Evolutionary conservation across 1,140 invertebrate species (phyloP).

Genomic region (Epicauta chinensis): DNA sequence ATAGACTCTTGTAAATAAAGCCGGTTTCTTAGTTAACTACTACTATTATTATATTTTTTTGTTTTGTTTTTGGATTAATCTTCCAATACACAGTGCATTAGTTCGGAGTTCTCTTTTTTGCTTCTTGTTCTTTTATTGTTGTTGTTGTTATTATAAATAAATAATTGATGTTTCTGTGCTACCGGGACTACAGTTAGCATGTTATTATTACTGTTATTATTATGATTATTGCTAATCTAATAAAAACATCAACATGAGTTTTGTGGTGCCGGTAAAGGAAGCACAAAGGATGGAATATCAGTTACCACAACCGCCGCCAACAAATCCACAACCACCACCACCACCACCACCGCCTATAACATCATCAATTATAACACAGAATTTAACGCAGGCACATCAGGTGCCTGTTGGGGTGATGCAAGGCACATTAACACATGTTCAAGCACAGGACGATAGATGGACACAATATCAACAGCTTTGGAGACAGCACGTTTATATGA

Average conservation of each 20-base stretch:
- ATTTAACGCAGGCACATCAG: constrained; percentile 31
- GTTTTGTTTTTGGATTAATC: neutral
- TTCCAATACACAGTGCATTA: too few relatives aligned
- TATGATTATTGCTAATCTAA: too few relatives aligned
- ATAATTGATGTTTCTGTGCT: constrained; percentile 14
- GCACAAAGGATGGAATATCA: constrained; percentile 45
- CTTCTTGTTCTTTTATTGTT: too few relatives aligned
- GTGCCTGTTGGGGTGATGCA: constrained; percentile 42
- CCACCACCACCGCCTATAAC: constrained; percentile 13
- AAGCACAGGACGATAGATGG: constrained; percentile 47
- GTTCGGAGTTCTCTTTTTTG: too few relatives aligned
- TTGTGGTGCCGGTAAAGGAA: constrained; percentile 38
- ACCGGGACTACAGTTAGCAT: constrained; percentile 30
- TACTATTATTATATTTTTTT: neutral
- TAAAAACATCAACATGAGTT: constrained; percentile 34
- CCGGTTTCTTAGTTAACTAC: neutral
- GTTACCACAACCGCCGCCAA: constrained; percentile 44
- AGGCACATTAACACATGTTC: constrained; percentile 42
- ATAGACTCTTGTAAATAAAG: neutral
- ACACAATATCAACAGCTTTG: constrained; percentile 53
- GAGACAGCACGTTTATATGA: constrained; percentile 56
- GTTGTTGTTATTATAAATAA: neutral
- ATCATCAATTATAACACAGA: constrained; percentile 2
- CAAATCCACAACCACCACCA: constrained; percentile 36
- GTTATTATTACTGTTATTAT: constrained; percentile 18